These are phyloP conservation scores for Cabera pusaria DNA, from an alignment of 2,888 invertebrate species.

Conservation along the genomic window DNA sequence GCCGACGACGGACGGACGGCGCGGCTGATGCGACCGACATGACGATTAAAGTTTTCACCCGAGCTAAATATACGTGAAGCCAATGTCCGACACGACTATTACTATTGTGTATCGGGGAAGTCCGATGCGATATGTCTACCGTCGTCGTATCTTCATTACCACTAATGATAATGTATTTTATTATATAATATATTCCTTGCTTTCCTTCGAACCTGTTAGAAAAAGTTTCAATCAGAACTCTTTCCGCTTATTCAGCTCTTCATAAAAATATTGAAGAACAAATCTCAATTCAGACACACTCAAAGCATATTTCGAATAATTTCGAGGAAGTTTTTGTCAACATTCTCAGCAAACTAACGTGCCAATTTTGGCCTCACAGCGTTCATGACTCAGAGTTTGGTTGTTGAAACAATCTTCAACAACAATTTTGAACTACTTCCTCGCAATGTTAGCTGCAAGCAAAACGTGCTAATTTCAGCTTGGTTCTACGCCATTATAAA, in stretches of 20 bases:
- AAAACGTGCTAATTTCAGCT: conserved; percentile 25
- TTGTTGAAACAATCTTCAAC: conserved; percentile 37
- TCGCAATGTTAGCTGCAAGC: conserved; percentile 20
- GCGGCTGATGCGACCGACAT: conserved; percentile 65
- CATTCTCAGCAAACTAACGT: conserved; percentile 39
- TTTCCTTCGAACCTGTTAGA: too few species aligned
- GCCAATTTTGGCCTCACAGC: conserved; percentile 37
- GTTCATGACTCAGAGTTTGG: conserved; percentile 36
- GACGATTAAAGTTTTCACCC: conserved; percentile 81
- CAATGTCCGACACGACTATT: conserved; percentile 47
- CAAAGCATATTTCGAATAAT: too few species aligned
- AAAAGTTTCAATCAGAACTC: too few species aligned
- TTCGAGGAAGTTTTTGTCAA: too few species aligned
- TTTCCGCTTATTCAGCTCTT: too few species aligned
- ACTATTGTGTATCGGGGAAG: too few species aligned
- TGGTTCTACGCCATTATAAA: conserved; percentile 5
- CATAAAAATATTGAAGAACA: too few species aligned
- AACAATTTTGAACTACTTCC: conserved; percentile 28
- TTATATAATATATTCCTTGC: too few species aligned
- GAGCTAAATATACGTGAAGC: conserved; percentile 66
- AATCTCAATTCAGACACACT: too few species aligned
- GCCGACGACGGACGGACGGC: conserved; percentile 69
- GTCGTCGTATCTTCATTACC: conserved; percentile 29
- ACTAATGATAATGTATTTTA: too few species aligned
- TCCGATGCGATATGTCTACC: conserved; percentile 43